These are phyloP conservation scores for Pseudomyrmex cubaensis DNA, from an alignment of 1,140 invertebrate genomes.

Conservation along the genomic window DNA sequence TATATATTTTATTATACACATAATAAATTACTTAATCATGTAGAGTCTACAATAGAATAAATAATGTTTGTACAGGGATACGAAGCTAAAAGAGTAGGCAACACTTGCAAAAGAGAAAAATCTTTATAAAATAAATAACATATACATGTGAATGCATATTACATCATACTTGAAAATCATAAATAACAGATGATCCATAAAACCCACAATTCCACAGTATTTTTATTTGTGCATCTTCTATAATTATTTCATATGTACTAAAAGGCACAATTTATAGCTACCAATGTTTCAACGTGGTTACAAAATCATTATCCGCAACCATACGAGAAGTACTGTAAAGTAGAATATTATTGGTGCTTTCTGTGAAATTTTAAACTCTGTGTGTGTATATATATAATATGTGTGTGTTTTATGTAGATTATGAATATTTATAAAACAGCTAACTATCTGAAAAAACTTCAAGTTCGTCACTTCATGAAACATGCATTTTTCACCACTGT, in stretches of 20 bases:
- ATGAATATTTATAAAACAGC: constrained; percentile 66
- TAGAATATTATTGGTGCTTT: constrained; percentile 66
- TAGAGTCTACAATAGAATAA: neutral
- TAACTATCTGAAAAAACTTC: constrained; percentile 51
- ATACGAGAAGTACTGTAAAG: constrained; percentile 69
- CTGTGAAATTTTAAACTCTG: constrained; percentile 56
- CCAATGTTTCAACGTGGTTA: constrained; percentile 84
- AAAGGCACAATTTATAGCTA: constrained; percentile 84
- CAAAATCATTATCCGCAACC: constrained; percentile 74
- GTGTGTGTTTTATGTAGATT: constrained; percentile 33
- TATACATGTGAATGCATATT: constrained; percentile 80
- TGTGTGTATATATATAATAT: no score
- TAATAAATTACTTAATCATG: neutral
- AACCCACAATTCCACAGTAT: constrained; percentile 81
- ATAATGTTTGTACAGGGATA: neutral
- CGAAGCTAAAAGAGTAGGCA: constrained; percentile 12
- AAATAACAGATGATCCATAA: constrained; percentile 80
- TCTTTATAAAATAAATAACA: constrained; percentile 83
- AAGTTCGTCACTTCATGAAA: constrained; percentile 47
- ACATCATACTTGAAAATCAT: constrained; percentile 80
- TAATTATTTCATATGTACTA: constrained; percentile 82
- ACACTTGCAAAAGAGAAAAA: constrained; percentile 78
- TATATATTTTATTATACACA: no score
- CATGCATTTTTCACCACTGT: constrained; percentile 54
- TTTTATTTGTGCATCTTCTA: constrained; percentile 81